Evolutionary conservation across 2,797 vertebrate genomes (phyloP).

Genomic region (Melanotaenia trifasciata): DNA sequence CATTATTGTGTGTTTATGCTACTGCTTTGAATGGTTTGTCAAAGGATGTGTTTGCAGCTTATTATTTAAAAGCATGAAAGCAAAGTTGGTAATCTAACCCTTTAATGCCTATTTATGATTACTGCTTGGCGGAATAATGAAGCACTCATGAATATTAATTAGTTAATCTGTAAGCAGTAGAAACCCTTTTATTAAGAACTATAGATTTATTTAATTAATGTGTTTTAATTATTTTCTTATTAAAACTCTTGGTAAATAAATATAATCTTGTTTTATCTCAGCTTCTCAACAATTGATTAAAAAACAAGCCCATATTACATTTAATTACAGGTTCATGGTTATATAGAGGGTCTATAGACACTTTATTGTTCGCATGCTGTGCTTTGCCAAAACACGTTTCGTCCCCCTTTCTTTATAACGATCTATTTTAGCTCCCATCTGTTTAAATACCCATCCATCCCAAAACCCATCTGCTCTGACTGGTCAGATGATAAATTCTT

Average conservation of each 20-base stretch:
- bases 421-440: too few relatives aligned
- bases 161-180: background rate
- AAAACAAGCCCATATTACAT: too few relatives aligned
- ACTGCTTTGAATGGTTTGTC: background rate
- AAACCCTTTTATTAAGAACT: background rate
- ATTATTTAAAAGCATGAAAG: conserved; percentile 24
- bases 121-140: conserved; percentile 40
- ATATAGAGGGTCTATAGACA: background rate
- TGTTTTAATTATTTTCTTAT: background rate
- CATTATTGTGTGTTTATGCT: background rate
- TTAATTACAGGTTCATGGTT: background rate
- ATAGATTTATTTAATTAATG: background rate
- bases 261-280: too few relatives aligned
- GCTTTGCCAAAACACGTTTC: background rate
- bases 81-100: conserved; percentile 8
- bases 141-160: conserved; percentile 45
- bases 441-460: background rate
- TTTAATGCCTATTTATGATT: conserved; percentile 26
- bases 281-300: too few relatives aligned
- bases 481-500: background rate
- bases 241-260: too few relatives aligned
- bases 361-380: background rate
- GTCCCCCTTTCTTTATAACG: too few relatives aligned
- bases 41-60: background rate
- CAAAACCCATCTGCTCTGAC: background rate